Percentiles rank a stretch among this genome's conserved stretches.
Evolutionary conservation across 2,113 vertebrate species (phyloP).

Genomic region (Coracopsis vasa): DNA sequence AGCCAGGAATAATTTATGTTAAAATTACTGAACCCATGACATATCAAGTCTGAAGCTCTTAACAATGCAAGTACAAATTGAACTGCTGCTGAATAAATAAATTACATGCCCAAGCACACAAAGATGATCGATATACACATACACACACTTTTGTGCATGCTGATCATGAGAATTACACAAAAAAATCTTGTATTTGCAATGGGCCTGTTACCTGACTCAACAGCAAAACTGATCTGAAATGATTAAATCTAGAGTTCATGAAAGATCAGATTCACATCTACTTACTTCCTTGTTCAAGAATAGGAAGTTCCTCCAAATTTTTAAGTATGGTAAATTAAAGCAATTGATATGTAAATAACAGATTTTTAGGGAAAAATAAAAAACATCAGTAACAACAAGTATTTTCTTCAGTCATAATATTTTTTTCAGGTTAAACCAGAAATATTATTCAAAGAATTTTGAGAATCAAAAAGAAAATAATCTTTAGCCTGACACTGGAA

Average conservation of each 20-base stretch:
- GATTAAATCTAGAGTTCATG: not conserved
- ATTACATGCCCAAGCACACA: not conserved
- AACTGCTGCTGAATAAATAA: not conserved
- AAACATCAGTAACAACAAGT: not conserved
- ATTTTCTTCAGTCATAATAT: not conserved
- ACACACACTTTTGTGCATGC: not conserved
- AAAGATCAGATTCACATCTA: constrained; percentile 21
- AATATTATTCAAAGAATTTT: not conserved
- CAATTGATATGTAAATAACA: not conserved
- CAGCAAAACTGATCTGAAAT: not conserved
- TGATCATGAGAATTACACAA: not conserved
- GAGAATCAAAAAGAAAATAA: not conserved
- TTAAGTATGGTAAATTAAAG: not conserved
- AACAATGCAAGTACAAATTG: not conserved
- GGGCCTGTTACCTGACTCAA: not conserved
- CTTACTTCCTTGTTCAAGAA: constrained; percentile 35
- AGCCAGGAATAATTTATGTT: constrained; percentile 53
- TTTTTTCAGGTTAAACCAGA: not conserved
- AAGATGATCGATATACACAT: not conserved
- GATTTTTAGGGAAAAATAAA: not conserved
- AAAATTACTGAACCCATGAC: constrained; percentile 39
- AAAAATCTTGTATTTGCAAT: not conserved
- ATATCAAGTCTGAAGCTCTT: constrained; percentile 37
- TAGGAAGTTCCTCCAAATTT: not conserved
- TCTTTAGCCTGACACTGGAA: not conserved